Evolutionary conservation across 1,140 invertebrate genomes (phyloP), one percentile per base, ranked within the genome.

Genomic region (Arctopsyche grandis): DNA sequence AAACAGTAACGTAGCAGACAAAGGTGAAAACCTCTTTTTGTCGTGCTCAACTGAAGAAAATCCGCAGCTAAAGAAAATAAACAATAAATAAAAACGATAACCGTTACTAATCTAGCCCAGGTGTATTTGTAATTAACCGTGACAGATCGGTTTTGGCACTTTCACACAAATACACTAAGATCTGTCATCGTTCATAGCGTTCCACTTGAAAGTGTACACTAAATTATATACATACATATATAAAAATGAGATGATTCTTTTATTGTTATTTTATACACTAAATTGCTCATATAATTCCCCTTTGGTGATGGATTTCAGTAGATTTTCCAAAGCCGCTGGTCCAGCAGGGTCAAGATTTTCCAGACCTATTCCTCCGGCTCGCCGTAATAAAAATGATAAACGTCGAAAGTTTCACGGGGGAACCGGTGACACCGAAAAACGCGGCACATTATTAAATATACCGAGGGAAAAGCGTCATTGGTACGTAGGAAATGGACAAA

Each of bases 371-470:
- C n/a, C 14, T 56, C 19, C 52, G 52, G 14, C 14, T 56, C 12
- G 60, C 24, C 60, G 48, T 46, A 74, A 75, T 79, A 79, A 79
- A 79, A 66, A 75, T 79, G 78, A 79, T 75, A 74, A 56, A 79
- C 24, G 78, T 10, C 19, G 46, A 79, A 79, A 79, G 77, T 79
- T 79, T 78, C 75, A 44, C 38, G 24, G 58, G 22, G 63, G 38
- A 12, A 21, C 21, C 19, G 10, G 26, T 26, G 46, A 71, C 44
- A 71, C 52, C 29, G 69, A 43, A 79, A 79, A 75, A 26, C 77
- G 70, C 44, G 9, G 56, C 22, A 21, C 69, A 16, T 24, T 71
- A 70, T 78, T 78, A 78, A 78, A 78, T 78, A 78, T 78, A 46
- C 43, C 76, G 44, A 9, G 19, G 44, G 63, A 66, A 69, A 69